Percentiles rank a stretch among this genome's conserved stretches.
phyloP scores from a whole-genome alignment of 2,888 invertebrate genomes.

The Sesia apiformis region DNA sequence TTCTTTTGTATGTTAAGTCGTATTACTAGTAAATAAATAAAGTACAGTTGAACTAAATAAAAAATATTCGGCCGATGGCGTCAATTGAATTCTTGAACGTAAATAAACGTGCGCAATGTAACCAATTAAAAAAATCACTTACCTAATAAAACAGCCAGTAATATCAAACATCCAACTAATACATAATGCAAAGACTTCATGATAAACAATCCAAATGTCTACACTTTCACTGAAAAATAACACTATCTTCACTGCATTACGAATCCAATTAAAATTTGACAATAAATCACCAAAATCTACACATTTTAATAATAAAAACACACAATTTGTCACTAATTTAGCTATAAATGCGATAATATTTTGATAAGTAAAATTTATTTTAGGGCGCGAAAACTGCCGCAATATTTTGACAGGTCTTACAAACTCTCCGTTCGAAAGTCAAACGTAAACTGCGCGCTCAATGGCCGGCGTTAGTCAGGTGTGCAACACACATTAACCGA shows the following conservation, averaged over 20 bases:
- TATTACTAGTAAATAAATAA: no score
- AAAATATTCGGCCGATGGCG: no score
- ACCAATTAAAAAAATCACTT: conserved; percentile 16
- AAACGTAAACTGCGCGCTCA: conserved; percentile 52
- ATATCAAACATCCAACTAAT: conserved; percentile 38
- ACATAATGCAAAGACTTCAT: conserved; percentile 42
- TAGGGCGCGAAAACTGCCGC: conserved; percentile 18
- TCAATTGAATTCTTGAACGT: no score
- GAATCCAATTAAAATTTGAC: conserved; percentile 14
- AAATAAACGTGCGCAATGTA: no score
- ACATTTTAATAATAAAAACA: background rate
- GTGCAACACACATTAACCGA: conserved; percentile 30
- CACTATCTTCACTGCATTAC: conserved; percentile 37
- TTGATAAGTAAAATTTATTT: conserved; percentile 4
- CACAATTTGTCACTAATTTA: background rate
- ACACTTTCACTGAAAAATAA: conserved; percentile 49
- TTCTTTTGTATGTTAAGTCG: no score
- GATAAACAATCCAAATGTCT: conserved; percentile 37
- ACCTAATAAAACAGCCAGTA: conserved; percentile 47
- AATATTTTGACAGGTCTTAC: conserved; percentile 18
- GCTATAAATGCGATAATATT: conserved; percentile 4
- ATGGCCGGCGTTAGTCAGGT: conserved; percentile 43
- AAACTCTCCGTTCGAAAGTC: conserved; percentile 57
- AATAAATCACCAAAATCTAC: conserved; percentile 14
- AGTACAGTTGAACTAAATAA: no score